Evolutionary conservation across 1,140 invertebrate species (phyloP), one percentile per base, ranked within the genome.

Genomic region (Lamellibrachia luymesi): DNA sequence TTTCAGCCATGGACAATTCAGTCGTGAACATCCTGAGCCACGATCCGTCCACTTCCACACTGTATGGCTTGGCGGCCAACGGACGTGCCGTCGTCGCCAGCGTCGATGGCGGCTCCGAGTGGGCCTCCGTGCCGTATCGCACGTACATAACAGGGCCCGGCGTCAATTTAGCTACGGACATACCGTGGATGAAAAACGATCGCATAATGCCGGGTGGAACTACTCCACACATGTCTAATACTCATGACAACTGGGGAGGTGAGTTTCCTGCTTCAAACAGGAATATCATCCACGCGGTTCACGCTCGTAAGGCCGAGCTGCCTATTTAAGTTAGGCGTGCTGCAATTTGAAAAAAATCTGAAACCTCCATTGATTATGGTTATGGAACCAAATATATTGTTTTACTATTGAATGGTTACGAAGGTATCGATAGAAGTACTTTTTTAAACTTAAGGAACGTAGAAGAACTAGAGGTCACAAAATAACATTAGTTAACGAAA

Each of bases 1-100:
- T 80, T 80, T 80, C 64, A 80, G 64, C 64, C 64, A 80, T 80
- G 13, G 64, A 22, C 7, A 22, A 80, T 22, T 80, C 64, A 22
- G 64, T 80, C 17, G 25, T 80, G 13, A 80, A 6, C 49, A 91
- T 93, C n/a, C 89, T 91, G 13, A 50, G 90, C 50, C 91, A 92
- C 90, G 2, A 56, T 5, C 5, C 91, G 27, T 10, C 50, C 51
- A 93, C 90, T 7, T 64, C 50, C 22, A 51, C 52, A n/a, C 56
- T 93, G 13, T 93, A 93, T 90, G 93, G 93, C 22, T 50, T 93
- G 49, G 93, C 91, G 17, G 56, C 52, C 38, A 93, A 93, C 91
- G 92, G 92, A 64, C 51, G 90, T 50, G 93, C 93, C 22, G n/a
- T 93, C 25, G 25, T 93, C 8, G 90, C 92, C 22, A 93, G 93